Base-by-base conservation (phyloP, 2,888 invertebrate species). In the Dryococelus australis region DNA sequence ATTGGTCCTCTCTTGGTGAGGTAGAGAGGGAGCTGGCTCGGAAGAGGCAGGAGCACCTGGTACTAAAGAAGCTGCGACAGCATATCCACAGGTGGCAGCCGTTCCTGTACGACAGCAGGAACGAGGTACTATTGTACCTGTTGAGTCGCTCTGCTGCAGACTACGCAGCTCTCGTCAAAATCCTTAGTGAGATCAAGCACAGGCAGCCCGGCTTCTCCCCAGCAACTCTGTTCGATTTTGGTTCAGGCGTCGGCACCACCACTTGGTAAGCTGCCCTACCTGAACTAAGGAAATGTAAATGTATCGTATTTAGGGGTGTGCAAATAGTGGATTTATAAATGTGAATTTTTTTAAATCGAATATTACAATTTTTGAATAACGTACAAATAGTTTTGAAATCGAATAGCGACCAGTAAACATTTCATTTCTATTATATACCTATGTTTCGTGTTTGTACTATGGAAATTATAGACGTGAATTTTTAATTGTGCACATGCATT, bases 221-320 rank as follows among this genome's bases (percentile, higher is more conserved):
- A 0, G 93, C 94, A 88, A 95, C 95, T 88, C 94, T 98, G 89
- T 96, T 98, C 90, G 98, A 99, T 93, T 98, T 97, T 92, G 99
- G 99, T 0, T 97, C 98, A 9, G 99, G 99, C 0, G 93, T 97
- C 8, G 98, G 98, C 0, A 96, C 97, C 0, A 97, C 95, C 0
- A 95, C 96, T 87, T 98, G 98, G 98, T 94, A 91, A 90, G 91
- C 89, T 65, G 84, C 47, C 47, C 47, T 47, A 5, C 35, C 16
- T 47, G 47, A 47, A 10, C 47, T 16, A 79, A 79, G 20, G 78
- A 65, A 24, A 24, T 20, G n/a, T 65, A n/a, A 65, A 65, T 65
- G 78, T 24, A 65, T 65, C 20, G 5, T 65, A 2, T 65, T 20
- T 65, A n/a, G 20, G 78, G 20, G 78, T 65, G 78, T 65, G 78